Base-by-base conservation (phyloP, 2,113 vertebrate species). In the Sitta europaea region DNA sequence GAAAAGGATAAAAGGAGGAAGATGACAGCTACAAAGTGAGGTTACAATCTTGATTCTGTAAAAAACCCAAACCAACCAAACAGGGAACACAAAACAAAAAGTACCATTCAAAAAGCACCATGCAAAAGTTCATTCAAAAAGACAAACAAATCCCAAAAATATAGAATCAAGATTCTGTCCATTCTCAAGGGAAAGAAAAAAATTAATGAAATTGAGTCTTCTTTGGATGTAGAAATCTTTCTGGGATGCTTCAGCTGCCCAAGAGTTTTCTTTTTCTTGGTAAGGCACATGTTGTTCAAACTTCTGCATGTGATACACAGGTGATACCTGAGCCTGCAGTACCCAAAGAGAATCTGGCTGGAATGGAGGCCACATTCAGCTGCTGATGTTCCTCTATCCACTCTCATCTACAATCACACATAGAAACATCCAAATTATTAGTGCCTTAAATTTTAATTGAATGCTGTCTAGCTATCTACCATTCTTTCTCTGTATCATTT, bases 241-340 rank as follows among this genome's bases (percentile, higher is more conserved):
- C 12, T 0, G 33, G 6, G 53, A 58, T 51, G 38, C 20, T 61
- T 86, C 29, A 83, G 20, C 19, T 65, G 22, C 14, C 19, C 31
- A n/a, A 63, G 24, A 19, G 6, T 29, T 84, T 58, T 55, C 8
- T 40, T 66, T 19, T 74, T 54, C 47, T 66, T 88, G 22, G n/a
- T 78, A 75, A 86, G 20, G 12, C 43, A 65, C 4, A 4, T 25
- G 9, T 11, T 73, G 23, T 67, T 58, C 10, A 1, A 75, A 47
- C 28, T 74, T 73, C 66, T 82, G 14, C 11, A 35, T 35, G 5
- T 21, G 57, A 74, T 11, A 45, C 0, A 59, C 0, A 0, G 22
- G 15, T 29, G 51, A 6, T 3, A 83, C 8, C 20, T 35, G 13
- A 54, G 35, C 43, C 25, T 40, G 29, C 13, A 18, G 7, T 25